Evolutionary conservation across 2,113 vertebrate genomes (phyloP).

Genomic region (Apus apus): DNA sequence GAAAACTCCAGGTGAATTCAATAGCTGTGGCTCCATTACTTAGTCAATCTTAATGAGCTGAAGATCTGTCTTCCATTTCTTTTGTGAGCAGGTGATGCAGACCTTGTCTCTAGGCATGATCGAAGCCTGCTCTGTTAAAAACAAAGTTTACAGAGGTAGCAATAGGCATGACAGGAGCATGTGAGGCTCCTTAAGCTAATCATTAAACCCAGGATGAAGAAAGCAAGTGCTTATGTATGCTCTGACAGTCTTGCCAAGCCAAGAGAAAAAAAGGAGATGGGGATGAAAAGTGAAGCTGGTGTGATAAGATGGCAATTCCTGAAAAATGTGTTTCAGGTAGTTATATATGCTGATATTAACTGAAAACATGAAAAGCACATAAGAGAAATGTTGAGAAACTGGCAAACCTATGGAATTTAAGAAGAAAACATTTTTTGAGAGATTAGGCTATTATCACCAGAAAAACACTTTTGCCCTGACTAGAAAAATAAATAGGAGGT

Average conservation of each 20-base stretch:
- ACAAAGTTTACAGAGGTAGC: conserved; percentile 49
- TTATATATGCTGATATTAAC: neutral
- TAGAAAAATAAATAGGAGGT: neutral
- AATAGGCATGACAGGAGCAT: conserved; percentile 55
- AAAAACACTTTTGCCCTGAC: neutral
- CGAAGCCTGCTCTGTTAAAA: conserved; percentile 37
- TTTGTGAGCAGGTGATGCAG: conserved; percentile 16
- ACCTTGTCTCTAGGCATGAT: neutral
- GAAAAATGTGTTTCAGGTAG: neutral
- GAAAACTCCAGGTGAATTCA: neutral
- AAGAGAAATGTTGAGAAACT: conserved; percentile 17
- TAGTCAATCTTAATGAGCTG: neutral
- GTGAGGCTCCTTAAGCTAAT: conserved; percentile 58
- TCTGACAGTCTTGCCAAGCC: conserved; percentile 39
- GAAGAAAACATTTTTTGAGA: conserved; percentile 35
- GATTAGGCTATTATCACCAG: neutral
- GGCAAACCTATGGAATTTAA: neutral
- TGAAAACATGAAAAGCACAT: neutral
- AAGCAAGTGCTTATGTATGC: conserved; percentile 32
- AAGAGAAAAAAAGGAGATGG: neutral
- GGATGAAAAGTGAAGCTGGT: conserved; percentile 20
- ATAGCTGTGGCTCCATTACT: neutral
- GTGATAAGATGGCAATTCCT: conserved; percentile 11
- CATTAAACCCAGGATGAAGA: conserved; percentile 54
- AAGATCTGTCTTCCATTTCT: neutral